phyloP scores from a whole-genome alignment of 1,140 invertebrate genomes.

The Listronotus oregonensis region DNA sequence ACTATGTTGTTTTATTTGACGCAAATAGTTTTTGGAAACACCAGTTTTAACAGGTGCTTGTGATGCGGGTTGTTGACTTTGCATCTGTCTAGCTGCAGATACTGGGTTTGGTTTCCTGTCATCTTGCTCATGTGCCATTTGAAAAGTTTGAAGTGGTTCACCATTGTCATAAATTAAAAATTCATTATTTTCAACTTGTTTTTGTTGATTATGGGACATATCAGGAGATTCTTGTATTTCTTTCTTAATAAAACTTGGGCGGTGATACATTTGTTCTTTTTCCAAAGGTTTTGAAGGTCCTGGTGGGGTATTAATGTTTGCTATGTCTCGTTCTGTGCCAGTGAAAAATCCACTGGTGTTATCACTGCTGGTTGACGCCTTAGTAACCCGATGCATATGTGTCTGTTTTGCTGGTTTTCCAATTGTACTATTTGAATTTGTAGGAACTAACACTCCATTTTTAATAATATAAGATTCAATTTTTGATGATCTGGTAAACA shows the following conservation, averaged over 20 bases:
- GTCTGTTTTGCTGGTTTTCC: conserved; percentile 21
- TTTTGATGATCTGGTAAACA: conserved; percentile 37
- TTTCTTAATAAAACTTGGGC: conserved; percentile 3
- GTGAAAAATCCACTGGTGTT: conserved; percentile 8
- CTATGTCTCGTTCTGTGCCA: conserved; percentile 27
- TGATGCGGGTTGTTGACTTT: background rate
- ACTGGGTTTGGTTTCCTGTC: background rate
- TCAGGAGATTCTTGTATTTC: conserved; percentile 8
- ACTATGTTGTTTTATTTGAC: conserved; percentile 49
- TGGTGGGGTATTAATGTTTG: conserved; percentile 23
- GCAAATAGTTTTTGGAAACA: conserved; percentile 42
- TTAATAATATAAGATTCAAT: conserved; percentile 47
- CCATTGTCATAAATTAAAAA: conserved; percentile 14
- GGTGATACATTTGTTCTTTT: conserved; percentile 1
- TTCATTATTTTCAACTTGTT: background rate
- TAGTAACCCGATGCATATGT: conserved; percentile 19
- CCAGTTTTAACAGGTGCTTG: conserved; percentile 14
- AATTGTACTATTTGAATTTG: conserved; percentile 20
- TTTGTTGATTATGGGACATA: background rate
- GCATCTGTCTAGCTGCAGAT: background rate
- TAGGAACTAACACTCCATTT: conserved; percentile 44
- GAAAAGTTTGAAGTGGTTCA: background rate
- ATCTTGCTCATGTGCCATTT: background rate
- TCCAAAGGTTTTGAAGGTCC: conserved; percentile 15
- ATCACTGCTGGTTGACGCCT: conserved; percentile 18